Conservation (phyloP, 2,797 vertebrate species). For the Sorex maritimensis region DNA sequence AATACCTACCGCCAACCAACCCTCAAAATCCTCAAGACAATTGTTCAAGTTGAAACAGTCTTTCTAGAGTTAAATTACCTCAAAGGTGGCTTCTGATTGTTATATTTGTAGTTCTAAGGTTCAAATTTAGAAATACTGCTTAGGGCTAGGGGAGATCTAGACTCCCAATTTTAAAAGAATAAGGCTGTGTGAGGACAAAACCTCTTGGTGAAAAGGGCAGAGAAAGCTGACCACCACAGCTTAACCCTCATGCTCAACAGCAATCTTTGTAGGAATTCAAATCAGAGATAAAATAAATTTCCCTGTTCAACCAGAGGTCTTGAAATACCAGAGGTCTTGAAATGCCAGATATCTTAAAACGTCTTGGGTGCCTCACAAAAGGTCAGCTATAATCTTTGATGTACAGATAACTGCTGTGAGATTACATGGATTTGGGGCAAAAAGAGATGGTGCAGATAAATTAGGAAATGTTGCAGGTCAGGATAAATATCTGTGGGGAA, state of each 20-base stretch:
- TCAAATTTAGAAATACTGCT: neutral
- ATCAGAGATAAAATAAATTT: slow-evolving; percentile 24
- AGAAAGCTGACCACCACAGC: neutral
- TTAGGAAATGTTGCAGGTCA: neutral
- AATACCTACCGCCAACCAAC: neutral
- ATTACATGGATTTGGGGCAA: neutral
- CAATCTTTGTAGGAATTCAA: slow-evolving; percentile 43
- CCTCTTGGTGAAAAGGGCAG: neutral
- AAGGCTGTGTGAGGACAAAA: neutral
- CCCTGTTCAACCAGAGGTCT: neutral
- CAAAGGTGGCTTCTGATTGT: neutral
- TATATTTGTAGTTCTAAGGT: neutral
- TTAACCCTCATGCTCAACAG: neutral
- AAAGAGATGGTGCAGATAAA: neutral
- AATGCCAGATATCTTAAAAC: neutral
- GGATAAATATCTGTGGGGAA: neutral
- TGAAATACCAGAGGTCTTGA: slow-evolving; percentile 1
- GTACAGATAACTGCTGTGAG: slow-evolving; percentile 16
- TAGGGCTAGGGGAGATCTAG: neutral
- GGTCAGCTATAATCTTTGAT: slow-evolving; percentile 1
- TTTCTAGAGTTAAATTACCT: neutral
- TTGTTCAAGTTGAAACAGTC: neutral
- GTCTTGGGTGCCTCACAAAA: neutral
- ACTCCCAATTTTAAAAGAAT: neutral
- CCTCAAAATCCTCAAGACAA: neutral